Percentiles rank a stretch among this genome's conserved stretches.
Conservation (phyloP, 1,140 invertebrate species). For the Panagrolaimus sp. region DNA sequence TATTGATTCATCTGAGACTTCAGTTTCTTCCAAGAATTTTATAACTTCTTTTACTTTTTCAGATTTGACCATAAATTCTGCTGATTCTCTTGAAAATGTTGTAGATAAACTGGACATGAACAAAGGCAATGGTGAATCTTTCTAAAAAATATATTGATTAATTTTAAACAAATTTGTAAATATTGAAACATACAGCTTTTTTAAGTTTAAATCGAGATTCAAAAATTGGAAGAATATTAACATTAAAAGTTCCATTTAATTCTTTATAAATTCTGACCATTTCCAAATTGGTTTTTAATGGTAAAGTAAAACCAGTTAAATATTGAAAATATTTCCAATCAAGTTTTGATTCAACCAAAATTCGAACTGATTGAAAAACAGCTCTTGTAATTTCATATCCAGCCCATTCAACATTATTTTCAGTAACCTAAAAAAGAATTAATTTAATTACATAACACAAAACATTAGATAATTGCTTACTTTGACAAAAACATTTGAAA, state of each 20-base stretch:
- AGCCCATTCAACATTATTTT: constrained; percentile 31
- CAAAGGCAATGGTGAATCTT: constrained; percentile 36
- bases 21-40: constrained; percentile 28
- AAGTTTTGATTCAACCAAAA: constrained; percentile 34
- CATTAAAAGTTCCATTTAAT: constrained; percentile 43
- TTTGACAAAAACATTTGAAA: constrained; percentile 50
- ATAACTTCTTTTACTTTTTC: constrained; percentile 32
- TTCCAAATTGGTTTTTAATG: constrained; percentile 52
- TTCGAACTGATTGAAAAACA: constrained; percentile 44
- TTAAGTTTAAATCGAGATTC: constrained; percentile 21
- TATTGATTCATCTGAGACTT: constrained; percentile 42
- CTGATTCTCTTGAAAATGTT: constrained; percentile 34
- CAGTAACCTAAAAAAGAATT: not conserved
- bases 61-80: constrained; percentile 34
- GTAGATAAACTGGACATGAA: constrained; percentile 52
- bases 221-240: constrained; percentile 31
- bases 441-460: not conserved
- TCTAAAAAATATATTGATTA: too few relatives aligned
- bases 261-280: constrained; percentile 54
- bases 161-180: too few relatives aligned
- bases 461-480: constrained; percentile 26
- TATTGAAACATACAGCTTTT: too few relatives aligned
- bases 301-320: constrained; percentile 48
- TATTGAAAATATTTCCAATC: constrained; percentile 49
- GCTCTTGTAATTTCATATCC: constrained; percentile 40